Base-by-base conservation (phyloP, 1,140 invertebrate species). In the Ceratosolen solmsi region DNA sequence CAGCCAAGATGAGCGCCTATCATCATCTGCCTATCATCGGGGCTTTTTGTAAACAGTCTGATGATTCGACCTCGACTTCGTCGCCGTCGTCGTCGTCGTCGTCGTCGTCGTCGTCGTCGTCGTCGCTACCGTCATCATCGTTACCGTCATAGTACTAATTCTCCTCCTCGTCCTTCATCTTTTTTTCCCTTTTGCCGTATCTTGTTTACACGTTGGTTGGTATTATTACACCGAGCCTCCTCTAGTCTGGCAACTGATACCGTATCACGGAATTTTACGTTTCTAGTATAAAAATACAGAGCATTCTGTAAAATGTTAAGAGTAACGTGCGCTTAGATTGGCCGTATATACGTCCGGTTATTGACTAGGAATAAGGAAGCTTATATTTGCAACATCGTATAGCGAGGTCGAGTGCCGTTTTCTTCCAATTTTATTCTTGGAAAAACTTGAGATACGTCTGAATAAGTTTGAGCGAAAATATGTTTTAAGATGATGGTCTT, bases 21-120 rank as follows among this genome's bases (percentile, higher is more conserved):
- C 41, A 4, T 49, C 77, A 77, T 4, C 8, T 56, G 22, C 11
- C 25, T 76, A 63, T 65, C 58, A 38, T 15, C 1, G 30, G 56
- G 41, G 38, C 38, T 71, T 78, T 71, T 68, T 68, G 36, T 68
- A 68, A 78, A 68, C 60, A 78, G 51, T 9, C n/a, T 56, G 41
- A 78, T 78, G n/a, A 54, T 68, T 65, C 75, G 25, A 68, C 60
- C 75, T 25, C 38, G 25, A 65, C 11, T 25, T 13, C 30, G 36
- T 17, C 27, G 3, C n/a, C 2, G n/a, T n/a, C n/a, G n/a, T n/a
- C n/a, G n/a, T n/a, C n/a, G n/a, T n/a, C n/a, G n/a, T n/a, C n/a
- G n/a, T n/a, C n/a, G n/a, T n/a, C n/a, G n/a, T n/a, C n/a, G n/a
- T n/a, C n/a, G n/a, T n/a, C n/a, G n/a, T n/a, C n/a, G n/a, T n/a